Evolutionary conservation across 2,888 invertebrate species (phyloP), one percentile per base, ranked within the genome.

Genomic region (Colletes collaris): DNA sequence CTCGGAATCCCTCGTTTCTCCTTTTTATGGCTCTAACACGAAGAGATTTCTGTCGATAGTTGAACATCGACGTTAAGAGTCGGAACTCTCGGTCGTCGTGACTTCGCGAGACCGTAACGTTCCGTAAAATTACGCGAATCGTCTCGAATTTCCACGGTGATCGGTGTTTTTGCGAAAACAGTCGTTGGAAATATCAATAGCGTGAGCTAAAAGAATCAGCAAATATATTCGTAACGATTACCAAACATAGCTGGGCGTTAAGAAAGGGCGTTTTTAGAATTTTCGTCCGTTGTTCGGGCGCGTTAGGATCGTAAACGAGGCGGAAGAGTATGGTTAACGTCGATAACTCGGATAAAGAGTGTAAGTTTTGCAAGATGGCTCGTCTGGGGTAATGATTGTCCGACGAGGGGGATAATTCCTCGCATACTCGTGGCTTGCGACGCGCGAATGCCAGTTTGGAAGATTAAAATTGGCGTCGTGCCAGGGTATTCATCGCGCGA

Each of bases 401-500:
- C 19, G 2, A 52, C 6, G 66, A 58, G 27, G 40, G 13, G 11
- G 19, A 53, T 65, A 59, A 50, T 44, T 58, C 11, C 27, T 46
- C 3, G 56, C 19, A 46, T 49, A 50, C 49, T 53, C 19, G 55
- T 52, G 81, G 53, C 59, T 70, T 72, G 71, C 40, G 56, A 65
- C 52, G 67, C 46, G 62, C 13, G 75, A 60, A 60, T 44, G 56
- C 40, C 60, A 60, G 60, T 79, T 53, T 70, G 53, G 35, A 13
- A 56, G 73, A 79, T 79, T 76, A 65, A 82, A 79, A 76, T 73
- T 84, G 84, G 84, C 85, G 13, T 7, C 5, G 49, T 11, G 79
- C 85, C 84, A 84, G 68, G 35, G 58, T 55, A 85, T 85, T 73
- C 71, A 56, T 62, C 76, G 76, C 40, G 81, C 73, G 70, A 80